Percentiles rank a stretch among this genome's conserved stretches.
Evolutionary conservation across 1,140 invertebrate species (phyloP).

Genomic region (Trinorchestia longiramus): DNA sequence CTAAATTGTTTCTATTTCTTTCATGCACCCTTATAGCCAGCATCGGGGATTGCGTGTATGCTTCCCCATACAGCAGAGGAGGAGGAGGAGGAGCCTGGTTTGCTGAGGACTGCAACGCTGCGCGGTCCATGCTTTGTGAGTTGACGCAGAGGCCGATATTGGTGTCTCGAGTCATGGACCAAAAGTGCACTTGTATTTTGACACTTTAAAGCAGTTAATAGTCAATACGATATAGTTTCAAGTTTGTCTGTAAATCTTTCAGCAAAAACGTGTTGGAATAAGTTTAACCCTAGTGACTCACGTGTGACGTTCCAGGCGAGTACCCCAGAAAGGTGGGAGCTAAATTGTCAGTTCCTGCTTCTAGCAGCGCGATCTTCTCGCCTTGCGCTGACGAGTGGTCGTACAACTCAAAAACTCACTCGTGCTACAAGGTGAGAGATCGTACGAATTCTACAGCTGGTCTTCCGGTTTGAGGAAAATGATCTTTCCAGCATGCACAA

Average conservation of each 20-base stretch:
- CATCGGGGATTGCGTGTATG: conserved; percentile 19
- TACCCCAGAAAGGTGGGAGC: neutral
- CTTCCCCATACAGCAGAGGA: neutral
- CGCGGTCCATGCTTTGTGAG: neutral
- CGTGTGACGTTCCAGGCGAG: neutral
- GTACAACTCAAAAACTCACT: neutral
- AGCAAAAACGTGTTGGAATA: too few relatives aligned
- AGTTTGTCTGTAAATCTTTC: too few relatives aligned
- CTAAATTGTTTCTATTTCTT: neutral
- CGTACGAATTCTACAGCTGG: neutral
- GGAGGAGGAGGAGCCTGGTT: neutral
- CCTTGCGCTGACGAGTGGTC: neutral
- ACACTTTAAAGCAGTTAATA: too few relatives aligned
- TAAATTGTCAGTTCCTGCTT: neutral
- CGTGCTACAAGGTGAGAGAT: neutral
- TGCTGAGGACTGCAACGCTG: neutral
- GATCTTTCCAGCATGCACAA: neutral
- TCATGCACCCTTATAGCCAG: neutral
- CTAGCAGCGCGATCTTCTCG: neutral
- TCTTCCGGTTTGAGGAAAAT: neutral
- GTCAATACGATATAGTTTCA: too few relatives aligned
- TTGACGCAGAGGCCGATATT: neutral
- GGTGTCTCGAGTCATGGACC: neutral
- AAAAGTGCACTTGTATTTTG: too few relatives aligned
- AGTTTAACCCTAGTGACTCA: too few relatives aligned